Base-by-base conservation (phyloP, 2,888 invertebrate species). In the Euphydryas editha region DNA sequence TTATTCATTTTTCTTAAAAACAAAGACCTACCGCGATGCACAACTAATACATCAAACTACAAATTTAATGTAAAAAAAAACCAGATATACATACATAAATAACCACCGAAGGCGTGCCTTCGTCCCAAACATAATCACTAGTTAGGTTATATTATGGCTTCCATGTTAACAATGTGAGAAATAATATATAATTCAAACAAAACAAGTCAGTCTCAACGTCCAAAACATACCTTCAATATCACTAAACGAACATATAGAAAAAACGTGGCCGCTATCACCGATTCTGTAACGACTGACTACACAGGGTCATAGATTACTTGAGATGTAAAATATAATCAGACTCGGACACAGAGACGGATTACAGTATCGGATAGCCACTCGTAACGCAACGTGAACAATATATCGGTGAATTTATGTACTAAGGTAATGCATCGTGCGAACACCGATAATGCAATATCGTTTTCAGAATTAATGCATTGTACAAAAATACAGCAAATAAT, bases 181-280 rank as follows among this genome's bases (percentile, higher is more conserved):
- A 90, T 90, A 90, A 90, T 90, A 86, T 83, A 90, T 88, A 91
- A 91, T 89, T 90, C 86, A 90, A 92, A 91, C 91, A 91, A 92
- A 91, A 91, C 90, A 91, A 92, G 84, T 92, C 92, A 92, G 92
- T 92, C 92, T 92, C 92, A 91, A 91, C 91, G 87, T 57, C 87
- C 89, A 85, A 86, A 92, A 90, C 79, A 82, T 82, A 75, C 78
- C 82, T 82, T 81, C 82, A 82, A 84, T 79, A 85, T 82, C 84
- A 85, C 81, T 81, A 88, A 89, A 88, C 83, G 83, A 79, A 76
- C 75, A 76, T 72, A 70, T 73, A 62, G 30, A 18, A 13, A 68
- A n/a, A 69, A 72, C 70, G 65, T 68, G 68, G 65, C 71, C 63
- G 68, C 47, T 64, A 54, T 63, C 66, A 72, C 71, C 73, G 73